phyloP scores from a whole-genome alignment of 2,888 invertebrate genomes.

The Drosophila mercatorum region DNA sequence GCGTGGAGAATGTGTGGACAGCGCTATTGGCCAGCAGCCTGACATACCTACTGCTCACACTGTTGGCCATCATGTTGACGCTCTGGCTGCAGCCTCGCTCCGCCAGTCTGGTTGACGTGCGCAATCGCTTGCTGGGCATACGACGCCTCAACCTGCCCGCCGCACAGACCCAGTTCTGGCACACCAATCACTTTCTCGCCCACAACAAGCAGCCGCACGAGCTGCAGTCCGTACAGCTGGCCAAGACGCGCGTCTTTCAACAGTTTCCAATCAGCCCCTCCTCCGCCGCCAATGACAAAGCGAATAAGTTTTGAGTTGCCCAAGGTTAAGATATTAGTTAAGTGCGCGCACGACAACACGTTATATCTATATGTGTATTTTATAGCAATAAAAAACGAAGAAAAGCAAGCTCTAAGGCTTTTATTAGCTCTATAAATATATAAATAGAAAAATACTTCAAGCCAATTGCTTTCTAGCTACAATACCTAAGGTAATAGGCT shows the following conservation, averaged over 20 bases:
- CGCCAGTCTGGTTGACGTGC: slow-evolving; percentile 73
- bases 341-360: neutral
- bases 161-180: slow-evolving; percentile 75
- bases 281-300: slow-evolving; percentile 32
- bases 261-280: slow-evolving; percentile 69
- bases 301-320: slow-evolving; percentile 47
- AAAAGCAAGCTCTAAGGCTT: too few species aligned
- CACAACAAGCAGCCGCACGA: slow-evolving; percentile 72
- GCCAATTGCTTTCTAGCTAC: too few species aligned
- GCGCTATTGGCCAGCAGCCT: slow-evolving; percentile 62
- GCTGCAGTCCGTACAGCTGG: slow-evolving; percentile 65
- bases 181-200: slow-evolving; percentile 75
- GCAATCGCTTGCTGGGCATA: slow-evolving; percentile 77
- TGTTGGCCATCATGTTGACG: slow-evolving; percentile 56
- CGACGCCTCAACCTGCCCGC: slow-evolving; percentile 52
- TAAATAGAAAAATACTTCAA: neutral
- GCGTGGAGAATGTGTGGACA: slow-evolving; percentile 54
- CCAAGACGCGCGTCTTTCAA: slow-evolving; percentile 69
- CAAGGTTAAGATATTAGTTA: slow-evolving; percentile 2
- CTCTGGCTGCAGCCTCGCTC: slow-evolving; percentile 70
- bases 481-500: too few species aligned
- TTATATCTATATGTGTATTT: neutral
- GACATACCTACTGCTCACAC: slow-evolving; percentile 54
- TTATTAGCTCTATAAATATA: too few species aligned
- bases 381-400: neutral